phyloP scores from a whole-genome alignment of 2,888 invertebrate species.

The Drosophila fulvimacula region DNA sequence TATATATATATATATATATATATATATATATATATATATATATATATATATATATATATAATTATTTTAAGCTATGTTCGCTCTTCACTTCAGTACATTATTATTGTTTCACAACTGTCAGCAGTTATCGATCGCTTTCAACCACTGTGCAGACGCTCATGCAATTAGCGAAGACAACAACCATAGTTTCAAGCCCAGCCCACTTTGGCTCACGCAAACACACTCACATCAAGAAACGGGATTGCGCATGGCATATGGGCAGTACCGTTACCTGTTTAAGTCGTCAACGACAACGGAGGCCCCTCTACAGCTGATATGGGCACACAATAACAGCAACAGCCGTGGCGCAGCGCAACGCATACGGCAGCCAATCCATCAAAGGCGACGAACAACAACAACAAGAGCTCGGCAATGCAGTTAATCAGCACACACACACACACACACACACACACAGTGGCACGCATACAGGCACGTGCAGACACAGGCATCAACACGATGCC shows the following conservation, averaged over 20 bases:
- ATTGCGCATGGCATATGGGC: constrained; percentile 72
- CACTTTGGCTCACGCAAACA: constrained; percentile 51
- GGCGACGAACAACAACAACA: constrained; percentile 44
- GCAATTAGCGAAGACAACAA: constrained; percentile 67
- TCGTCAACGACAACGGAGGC: constrained; percentile 61
- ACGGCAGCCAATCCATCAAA: constrained; percentile 57
- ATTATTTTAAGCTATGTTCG: too few species aligned
- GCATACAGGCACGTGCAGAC: constrained; percentile 13
- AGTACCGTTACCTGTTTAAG: constrained; percentile 77
- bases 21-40: too few species aligned
- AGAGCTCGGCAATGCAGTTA: constrained; percentile 62
- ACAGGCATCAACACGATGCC: constrained; percentile 44
- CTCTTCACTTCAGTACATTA: too few species aligned
- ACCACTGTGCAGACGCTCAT: constrained; percentile 58
- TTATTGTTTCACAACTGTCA: too few species aligned
- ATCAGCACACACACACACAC: constrained; percentile 46
- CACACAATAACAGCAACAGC: constrained; percentile 5
- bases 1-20: too few species aligned
- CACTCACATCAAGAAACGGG: constrained; percentile 34
- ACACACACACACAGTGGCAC: constrained; percentile 8
- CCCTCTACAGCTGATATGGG: constrained; percentile 26
- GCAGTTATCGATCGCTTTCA: neutral
- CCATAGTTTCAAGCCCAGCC: constrained; percentile 76
- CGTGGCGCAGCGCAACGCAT: constrained; percentile 30
- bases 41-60: too few species aligned